Evolutionary conservation across 2,888 invertebrate species (phyloP).

Genomic region (Ecdyonurus torrentis): DNA sequence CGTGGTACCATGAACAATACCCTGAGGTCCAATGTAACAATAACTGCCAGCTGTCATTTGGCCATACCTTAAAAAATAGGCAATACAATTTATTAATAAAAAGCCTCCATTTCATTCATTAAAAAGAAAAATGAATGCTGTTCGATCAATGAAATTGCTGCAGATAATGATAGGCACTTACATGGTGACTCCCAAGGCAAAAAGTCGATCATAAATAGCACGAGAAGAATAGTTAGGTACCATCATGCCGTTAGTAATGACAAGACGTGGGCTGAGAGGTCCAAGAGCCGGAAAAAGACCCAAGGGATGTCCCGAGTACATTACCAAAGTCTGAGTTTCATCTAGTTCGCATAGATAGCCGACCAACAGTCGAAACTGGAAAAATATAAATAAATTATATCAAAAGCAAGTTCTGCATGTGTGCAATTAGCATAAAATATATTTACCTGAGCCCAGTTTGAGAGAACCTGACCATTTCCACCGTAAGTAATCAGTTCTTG

Average conservation of each 20-base stretch:
- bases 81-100: too few relatives aligned
- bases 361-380: slow-evolving; percentile 37
- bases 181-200: slow-evolving; percentile 40
- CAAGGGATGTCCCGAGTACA: slow-evolving; percentile 42
- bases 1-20: slow-evolving; percentile 45
- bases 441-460: background rate
- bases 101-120: too few relatives aligned
- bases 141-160: too few relatives aligned
- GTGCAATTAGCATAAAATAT: too few relatives aligned
- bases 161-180: too few relatives aligned
- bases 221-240: slow-evolving; percentile 39
- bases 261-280: slow-evolving; percentile 33
- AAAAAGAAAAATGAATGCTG: too few relatives aligned
- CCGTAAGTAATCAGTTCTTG: slow-evolving; percentile 44
- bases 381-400: slow-evolving; percentile 7
- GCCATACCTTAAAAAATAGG: slow-evolving; percentile 29
- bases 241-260: slow-evolving; percentile 46
- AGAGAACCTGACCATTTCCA: slow-evolving; percentile 35
- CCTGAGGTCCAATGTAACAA: slow-evolving; percentile 46
- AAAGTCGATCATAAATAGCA: slow-evolving; percentile 35
- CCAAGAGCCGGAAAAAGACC: slow-evolving; percentile 35
- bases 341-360: slow-evolving; percentile 34
- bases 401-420: background rate
- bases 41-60: slow-evolving; percentile 47
- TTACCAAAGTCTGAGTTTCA: slow-evolving; percentile 35